phyloP scores from a whole-genome alignment of 2,113 vertebrate genomes.

The Lasiurus borealis region DNA sequence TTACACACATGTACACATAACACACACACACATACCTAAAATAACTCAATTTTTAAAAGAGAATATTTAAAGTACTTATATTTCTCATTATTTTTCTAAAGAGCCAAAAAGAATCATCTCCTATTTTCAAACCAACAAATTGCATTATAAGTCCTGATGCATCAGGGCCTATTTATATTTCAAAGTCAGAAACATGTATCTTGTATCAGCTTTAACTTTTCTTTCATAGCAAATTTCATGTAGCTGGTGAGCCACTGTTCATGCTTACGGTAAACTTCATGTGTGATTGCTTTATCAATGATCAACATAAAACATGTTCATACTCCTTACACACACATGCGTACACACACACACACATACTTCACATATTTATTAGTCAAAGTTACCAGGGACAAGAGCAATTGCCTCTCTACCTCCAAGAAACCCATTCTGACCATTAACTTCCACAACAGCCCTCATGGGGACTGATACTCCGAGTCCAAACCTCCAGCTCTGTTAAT shows the following conservation, averaged over 20 bases:
- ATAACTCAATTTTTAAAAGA: not conserved
- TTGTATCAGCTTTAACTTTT: not conserved
- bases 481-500: not conserved
- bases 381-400: not conserved
- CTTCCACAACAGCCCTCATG: not conserved
- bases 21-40: not conserved
- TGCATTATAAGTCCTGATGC: not conserved
- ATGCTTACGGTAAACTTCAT: not conserved
- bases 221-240: not conserved
- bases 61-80: not conserved
- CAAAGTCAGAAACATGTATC: not conserved
- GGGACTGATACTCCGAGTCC: not conserved
- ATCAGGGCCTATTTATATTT: not conserved
- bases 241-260: not conserved
- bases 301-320: not conserved
- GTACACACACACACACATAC: no score
- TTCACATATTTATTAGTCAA: not conserved
- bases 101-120: not conserved
- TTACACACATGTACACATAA: not conserved
- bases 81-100: not conserved
- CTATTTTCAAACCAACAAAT: not conserved
- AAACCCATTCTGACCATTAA: not conserved
- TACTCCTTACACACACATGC: no score
- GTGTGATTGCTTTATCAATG: not conserved
- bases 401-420: not conserved